Evolutionary conservation across 2,888 invertebrate species (phyloP).

Genomic region (Matsumyia berberina): DNA sequence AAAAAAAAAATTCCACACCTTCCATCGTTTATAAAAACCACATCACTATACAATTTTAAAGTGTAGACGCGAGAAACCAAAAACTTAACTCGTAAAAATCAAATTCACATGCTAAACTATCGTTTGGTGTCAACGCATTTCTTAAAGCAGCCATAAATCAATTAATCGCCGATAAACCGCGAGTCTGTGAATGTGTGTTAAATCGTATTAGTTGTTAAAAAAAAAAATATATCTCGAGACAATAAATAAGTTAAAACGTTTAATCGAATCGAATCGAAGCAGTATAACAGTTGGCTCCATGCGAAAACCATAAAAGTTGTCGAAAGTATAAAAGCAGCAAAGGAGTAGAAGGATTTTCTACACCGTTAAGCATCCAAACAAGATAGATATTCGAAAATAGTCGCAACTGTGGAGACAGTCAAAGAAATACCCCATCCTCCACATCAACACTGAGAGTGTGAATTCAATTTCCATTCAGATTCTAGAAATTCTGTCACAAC

Average conservation of each 20-base stretch:
- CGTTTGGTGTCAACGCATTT: conserved; percentile 96
- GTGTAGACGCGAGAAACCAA: conserved; percentile 31
- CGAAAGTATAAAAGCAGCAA: not conserved
- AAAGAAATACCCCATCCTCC: conserved; percentile 8
- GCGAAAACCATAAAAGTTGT: conserved; percentile 8
- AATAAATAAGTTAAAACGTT: not conserved
- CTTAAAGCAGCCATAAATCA: conserved; percentile 95
- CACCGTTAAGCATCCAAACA: conserved; percentile 8
- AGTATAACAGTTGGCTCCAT: conserved; percentile 21
- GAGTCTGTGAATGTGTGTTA: conserved; percentile 55
- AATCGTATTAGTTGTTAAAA: conserved; percentile 54
- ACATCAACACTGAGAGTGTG: conserved; percentile 59
- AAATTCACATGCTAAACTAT: conserved; percentile 92
- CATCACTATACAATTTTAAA: conserved; percentile 39
- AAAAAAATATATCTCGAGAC: conserved; percentile 23
- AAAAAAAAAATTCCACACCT: conserved; percentile 22
- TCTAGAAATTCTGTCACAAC: conserved; percentile 83
- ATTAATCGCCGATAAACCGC: conserved; percentile 57
- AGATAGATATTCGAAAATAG: not conserved
- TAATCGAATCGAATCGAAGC: not conserved
- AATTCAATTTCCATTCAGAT: conserved; percentile 69
- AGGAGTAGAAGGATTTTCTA: conserved; percentile 8
- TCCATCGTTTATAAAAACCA: not conserved
- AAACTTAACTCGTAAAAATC: conserved; percentile 53
- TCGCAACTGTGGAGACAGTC: conserved; percentile 39